phyloP scores from a whole-genome alignment of 2,888 invertebrate species.

The Mechanitis mazaeus region DNA sequence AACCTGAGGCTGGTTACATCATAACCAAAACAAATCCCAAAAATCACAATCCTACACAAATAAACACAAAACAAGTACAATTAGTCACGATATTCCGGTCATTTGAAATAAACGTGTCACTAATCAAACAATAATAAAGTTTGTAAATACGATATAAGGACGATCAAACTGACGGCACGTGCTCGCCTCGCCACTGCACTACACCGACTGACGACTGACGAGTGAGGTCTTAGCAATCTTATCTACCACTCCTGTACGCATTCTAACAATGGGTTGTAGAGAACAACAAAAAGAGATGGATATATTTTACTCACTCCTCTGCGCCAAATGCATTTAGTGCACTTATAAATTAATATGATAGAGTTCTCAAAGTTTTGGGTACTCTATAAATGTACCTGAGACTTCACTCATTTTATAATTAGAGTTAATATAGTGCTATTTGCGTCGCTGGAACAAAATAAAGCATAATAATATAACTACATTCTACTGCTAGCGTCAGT shows the following conservation, averaged over 20 bases:
- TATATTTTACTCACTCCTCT: conserved; percentile 34
- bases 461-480: not conserved
- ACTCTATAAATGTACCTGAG: conserved; percentile 22
- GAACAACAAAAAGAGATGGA: conserved; percentile 42
- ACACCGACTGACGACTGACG: conserved; percentile 43
- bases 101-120: conserved; percentile 41
- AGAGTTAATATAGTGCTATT: conserved; percentile 32
- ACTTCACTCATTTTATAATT: conserved; percentile 32
- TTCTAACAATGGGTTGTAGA: conserved; percentile 36
- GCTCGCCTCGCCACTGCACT: conserved; percentile 42
- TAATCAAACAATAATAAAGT: conserved; percentile 62
- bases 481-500: no score
- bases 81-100: conserved; percentile 27
- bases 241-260: conserved; percentile 38
- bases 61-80: conserved; percentile 34
- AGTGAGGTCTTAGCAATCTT: conserved; percentile 4
- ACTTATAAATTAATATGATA: conserved; percentile 47
- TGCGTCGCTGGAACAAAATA: conserved; percentile 34
- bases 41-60: conserved; percentile 67
- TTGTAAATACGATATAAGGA: conserved; percentile 65
- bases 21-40: conserved; percentile 65
- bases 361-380: conserved; percentile 44
- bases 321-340: conserved; percentile 49
- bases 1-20: conserved; percentile 66
- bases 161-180: conserved; percentile 38